These are phyloP conservation scores for Scomber colias DNA, from an alignment of 2,113 vertebrate species.

Conservation along the genomic window DNA sequence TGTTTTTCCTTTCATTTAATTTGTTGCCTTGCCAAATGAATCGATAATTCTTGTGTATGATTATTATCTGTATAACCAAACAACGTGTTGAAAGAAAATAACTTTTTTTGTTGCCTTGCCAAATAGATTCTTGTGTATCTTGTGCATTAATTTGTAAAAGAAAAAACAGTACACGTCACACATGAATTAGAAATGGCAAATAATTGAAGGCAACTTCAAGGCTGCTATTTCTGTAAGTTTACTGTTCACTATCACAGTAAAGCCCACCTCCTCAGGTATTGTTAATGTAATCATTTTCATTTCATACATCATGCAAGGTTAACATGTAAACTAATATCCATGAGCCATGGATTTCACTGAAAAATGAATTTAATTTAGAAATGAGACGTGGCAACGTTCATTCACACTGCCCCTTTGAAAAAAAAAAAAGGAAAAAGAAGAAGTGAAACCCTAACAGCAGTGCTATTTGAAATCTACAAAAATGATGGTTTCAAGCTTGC, in stretches of 20 bases:
- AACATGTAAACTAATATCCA: not conserved
- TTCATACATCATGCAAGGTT: not conserved
- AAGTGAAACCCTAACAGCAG: slow-evolving; percentile 26
- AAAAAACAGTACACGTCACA: not conserved
- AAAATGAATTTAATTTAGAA: not conserved
- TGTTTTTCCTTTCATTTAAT: not conserved
- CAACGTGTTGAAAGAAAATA: not conserved
- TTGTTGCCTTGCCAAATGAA: not conserved
- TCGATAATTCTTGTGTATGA: too few species aligned
- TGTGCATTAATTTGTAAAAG: too few species aligned
- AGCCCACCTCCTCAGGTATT: not conserved
- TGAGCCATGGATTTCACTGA: not conserved
- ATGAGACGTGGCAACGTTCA: slow-evolving; percentile 15
- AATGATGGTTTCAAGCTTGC: slow-evolving; percentile 60
- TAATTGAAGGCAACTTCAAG: too few species aligned
- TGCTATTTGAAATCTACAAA: slow-evolving; percentile 19
- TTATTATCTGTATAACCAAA: too few species aligned
- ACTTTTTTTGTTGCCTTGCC: not conserved
- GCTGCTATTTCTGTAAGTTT: too few species aligned
- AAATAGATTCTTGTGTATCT: too few species aligned
- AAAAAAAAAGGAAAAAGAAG: not conserved
- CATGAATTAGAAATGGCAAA: not conserved
- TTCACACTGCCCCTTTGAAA: slow-evolving; percentile 11
- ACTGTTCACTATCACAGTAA: too few species aligned
- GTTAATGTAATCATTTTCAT: not conserved